Conservation (phyloP, 2,113 vertebrate genomes). For the Platysternon megacephalum region DNA sequence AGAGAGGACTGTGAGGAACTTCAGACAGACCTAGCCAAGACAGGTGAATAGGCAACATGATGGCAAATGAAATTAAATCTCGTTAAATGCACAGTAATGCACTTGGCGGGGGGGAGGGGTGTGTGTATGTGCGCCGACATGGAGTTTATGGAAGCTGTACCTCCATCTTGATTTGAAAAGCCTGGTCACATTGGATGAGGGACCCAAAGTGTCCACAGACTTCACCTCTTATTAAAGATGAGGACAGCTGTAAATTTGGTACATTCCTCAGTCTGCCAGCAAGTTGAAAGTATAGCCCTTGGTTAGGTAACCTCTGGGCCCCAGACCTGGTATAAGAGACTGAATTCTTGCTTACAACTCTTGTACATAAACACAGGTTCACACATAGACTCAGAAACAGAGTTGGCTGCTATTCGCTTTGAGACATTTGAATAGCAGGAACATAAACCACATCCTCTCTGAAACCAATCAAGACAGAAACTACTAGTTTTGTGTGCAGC, state of each 20-base stretch:
- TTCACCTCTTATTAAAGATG: neutral
- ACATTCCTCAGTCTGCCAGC: neutral
- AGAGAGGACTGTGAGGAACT: neutral
- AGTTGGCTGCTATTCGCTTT: neutral
- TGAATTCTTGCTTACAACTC: fast-evolving
- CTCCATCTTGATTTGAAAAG: neutral
- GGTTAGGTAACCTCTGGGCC: fast-evolving
- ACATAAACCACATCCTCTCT: slow-evolving; percentile 25
- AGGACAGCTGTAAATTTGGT: neutral
- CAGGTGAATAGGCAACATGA: neutral
- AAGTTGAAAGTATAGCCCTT: neutral
- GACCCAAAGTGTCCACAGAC: neutral
- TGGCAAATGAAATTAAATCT: neutral
- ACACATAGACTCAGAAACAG: neutral
- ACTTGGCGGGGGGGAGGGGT: neutral
- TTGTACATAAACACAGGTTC: neutral
- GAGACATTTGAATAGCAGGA: neutral
- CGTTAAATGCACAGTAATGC: neutral
- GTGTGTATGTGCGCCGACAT: too few relatives aligned
- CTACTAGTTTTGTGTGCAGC: neutral
- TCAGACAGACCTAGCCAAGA: neutral
- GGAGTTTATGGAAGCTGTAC: neutral
- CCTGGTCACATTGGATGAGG: neutral
- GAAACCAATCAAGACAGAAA: neutral
- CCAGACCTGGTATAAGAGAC: neutral